Percentiles rank a stretch among this genome's conserved stretches.
phyloP scores from a whole-genome alignment of 2,888 invertebrate genomes.

The Eristalinus sepulchralis region DNA sequence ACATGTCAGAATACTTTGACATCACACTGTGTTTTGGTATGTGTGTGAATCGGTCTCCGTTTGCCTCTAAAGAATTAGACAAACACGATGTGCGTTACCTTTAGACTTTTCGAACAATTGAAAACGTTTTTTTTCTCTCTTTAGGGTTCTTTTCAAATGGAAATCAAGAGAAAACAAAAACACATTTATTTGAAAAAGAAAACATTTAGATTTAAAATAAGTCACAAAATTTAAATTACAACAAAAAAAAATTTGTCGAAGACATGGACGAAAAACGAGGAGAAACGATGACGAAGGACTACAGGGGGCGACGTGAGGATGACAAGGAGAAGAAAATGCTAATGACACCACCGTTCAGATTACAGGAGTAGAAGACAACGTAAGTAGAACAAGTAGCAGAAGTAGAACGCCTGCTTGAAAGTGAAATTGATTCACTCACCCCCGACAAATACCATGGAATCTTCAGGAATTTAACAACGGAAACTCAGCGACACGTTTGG shows the following conservation, averaged over 20 bases:
- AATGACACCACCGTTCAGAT: slow-evolving; percentile 51
- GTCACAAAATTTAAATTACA: not conserved
- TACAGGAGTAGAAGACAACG: slow-evolving; percentile 47
- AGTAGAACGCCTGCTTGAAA: slow-evolving; percentile 59
- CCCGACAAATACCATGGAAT: slow-evolving; percentile 65
- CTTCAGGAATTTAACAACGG: slow-evolving; percentile 54
- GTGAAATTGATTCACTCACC: slow-evolving; percentile 70
- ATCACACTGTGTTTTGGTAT: slow-evolving; percentile 20
- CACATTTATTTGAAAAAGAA: not conserved
- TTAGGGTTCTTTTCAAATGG: slow-evolving; percentile 18
- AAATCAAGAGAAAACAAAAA: slow-evolving; percentile 13
- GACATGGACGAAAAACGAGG: slow-evolving; percentile 11
- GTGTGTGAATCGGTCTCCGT: slow-evolving; percentile 10
- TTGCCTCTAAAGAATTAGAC: slow-evolving; percentile 31
- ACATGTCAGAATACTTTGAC: slow-evolving; percentile 18
- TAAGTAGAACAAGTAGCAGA: slow-evolving; percentile 57
- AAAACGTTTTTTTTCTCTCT: not conserved
- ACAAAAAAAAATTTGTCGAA: slow-evolving; percentile 9
- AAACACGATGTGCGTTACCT: slow-evolving; percentile 44
- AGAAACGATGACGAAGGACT: not conserved
- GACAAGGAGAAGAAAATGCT: slow-evolving; percentile 24
- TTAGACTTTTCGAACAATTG: slow-evolving; percentile 25
- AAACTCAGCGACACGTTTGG: slow-evolving; percentile 25
- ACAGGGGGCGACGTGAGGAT: not conserved
- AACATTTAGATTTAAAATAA: not conserved